Evolutionary conservation across 2,113 vertebrate genomes (phyloP).

Genomic region (Oryzias melastigma): DNA sequence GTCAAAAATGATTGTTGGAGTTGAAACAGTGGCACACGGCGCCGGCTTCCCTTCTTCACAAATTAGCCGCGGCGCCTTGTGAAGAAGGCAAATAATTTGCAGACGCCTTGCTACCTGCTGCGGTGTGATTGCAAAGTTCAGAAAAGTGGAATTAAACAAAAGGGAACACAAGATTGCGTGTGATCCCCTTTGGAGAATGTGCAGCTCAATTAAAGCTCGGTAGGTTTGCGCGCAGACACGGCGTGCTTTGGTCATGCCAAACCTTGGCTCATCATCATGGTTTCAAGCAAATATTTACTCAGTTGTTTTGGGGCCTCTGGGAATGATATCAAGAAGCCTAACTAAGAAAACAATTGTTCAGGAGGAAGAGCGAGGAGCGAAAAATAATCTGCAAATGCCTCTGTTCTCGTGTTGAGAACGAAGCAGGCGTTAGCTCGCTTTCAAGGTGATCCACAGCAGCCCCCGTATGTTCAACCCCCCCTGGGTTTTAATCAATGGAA

Average conservation of each 20-base stretch:
- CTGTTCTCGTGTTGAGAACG: slow-evolving; percentile 33
- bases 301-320: slow-evolving; percentile 49
- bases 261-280: slow-evolving; percentile 44
- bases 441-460: slow-evolving; percentile 71
- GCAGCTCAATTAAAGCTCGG: slow-evolving; percentile 60
- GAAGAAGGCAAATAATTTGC: slow-evolving; percentile 61
- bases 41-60: slow-evolving; percentile 29
- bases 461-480: background rate
- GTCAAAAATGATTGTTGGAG: slow-evolving; percentile 55
- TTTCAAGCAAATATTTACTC: slow-evolving; percentile 60
- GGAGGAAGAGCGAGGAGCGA: slow-evolving; percentile 32
- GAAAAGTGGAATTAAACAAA: slow-evolving; percentile 51
- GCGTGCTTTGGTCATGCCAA: slow-evolving; percentile 34
- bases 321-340: slow-evolving; percentile 49
- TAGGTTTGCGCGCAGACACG: slow-evolving; percentile 26
- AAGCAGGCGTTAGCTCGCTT: slow-evolving; percentile 54
- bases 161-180: slow-evolving; percentile 23
- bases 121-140: slow-evolving; percentile 59
- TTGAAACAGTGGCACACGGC: slow-evolving; percentile 53
- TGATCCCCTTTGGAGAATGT: slow-evolving; percentile 48
- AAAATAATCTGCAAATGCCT: slow-evolving; percentile 42
- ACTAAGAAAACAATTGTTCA: slow-evolving; percentile 57
- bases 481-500: slow-evolving; percentile 69
- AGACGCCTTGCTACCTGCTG: slow-evolving; percentile 39
- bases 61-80: slow-evolving; percentile 45